Evolutionary conservation across 2,113 vertebrate genomes (phyloP), one percentile per base, ranked within the genome.

Genomic region (Thymallus thymallus): DNA sequence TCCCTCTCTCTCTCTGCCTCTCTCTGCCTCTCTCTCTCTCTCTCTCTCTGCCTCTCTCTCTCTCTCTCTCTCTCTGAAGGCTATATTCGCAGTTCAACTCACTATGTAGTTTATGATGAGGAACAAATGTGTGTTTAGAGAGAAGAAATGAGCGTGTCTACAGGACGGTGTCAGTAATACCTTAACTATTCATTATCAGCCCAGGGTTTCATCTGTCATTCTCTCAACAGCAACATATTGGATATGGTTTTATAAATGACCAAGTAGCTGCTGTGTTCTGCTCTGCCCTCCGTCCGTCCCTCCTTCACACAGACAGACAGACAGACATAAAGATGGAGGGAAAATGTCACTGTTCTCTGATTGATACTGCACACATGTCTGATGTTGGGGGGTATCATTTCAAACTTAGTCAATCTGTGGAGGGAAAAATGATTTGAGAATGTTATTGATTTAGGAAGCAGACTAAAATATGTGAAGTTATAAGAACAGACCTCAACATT

Each of bases 211-310:
- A 77, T 82, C 71, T 77, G 75, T 85, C 75, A 80, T 69, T 58
- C 67, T 82, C 77, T 78, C 71, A 74, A 76, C 79, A 73, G 80
- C 80, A 58, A 77, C 73, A 77, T 9, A 23, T 79, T 69, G 69
- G 61, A 72, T 80, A 74, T 81, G 83, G 62, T 87, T 86, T 85
- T 81, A 84, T 84, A 81, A 80, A 79, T 83, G 71, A 76, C 45
- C 72, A 60, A 68, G 72, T 69, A 69, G 75, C n/a, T 62, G 74
- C 32, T 80, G 61, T 32, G 29, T 75, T 75, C 80, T 71, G 55
- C 68, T 60, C 75, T 14, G 6, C 69, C 22, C 68, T 67, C 77
- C 77, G 41, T 71, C 67, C 64, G n/a, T n/a, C n/a, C n/a, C 71
- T 69, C 35, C 14, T 14, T 4, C 14, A 0, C 46, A 35, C 35